A percentile compares a stretch with the other conserved stretches of the same genome.
phyloP scores from a whole-genome alignment of 2,888 invertebrate genomes.

The Pristionchus entomophagus region DNA sequence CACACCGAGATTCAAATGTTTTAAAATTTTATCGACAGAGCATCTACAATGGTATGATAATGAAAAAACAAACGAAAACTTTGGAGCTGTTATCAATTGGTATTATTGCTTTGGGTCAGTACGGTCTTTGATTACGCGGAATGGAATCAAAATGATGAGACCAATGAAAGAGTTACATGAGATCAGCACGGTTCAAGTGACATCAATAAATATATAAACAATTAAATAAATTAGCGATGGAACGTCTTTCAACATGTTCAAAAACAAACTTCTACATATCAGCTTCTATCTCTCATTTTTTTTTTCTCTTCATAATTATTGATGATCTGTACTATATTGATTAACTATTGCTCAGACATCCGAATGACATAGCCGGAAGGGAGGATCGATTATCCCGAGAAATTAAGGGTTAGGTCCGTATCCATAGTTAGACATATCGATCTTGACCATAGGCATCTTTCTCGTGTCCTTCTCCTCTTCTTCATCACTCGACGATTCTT shows the following conservation, averaged over 20 bases:
- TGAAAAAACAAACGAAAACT: background rate
- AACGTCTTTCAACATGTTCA: background rate
- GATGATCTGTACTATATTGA: no score
- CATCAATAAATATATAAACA: background rate
- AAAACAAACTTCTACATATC: no score
- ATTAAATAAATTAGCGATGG: constrained; percentile 34
- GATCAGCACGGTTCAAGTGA: constrained; percentile 37
- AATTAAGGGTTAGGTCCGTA: constrained; percentile 53
- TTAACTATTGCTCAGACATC: background rate
- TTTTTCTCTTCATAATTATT: no score
- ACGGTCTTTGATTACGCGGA: background rate
- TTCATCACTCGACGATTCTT: constrained; percentile 64
- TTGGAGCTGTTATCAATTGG: constrained; percentile 16
- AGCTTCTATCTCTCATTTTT: no score
- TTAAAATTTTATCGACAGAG: constrained; percentile 23
- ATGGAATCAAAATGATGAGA: background rate
- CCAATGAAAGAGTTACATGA: constrained; percentile 33
- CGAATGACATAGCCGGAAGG: no score
- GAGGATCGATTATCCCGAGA: no score
- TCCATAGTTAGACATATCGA: constrained; percentile 75
- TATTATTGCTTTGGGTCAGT: constrained; percentile 3
- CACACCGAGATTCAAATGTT: no score
- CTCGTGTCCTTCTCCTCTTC: constrained; percentile 63
- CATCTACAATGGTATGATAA: constrained; percentile 25
- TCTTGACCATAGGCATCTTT: constrained; percentile 72